Evolutionary conservation across 2,113 vertebrate species (phyloP), one percentile per base, ranked within the genome.

Genomic region (Miniopterus natalensis): DNA sequence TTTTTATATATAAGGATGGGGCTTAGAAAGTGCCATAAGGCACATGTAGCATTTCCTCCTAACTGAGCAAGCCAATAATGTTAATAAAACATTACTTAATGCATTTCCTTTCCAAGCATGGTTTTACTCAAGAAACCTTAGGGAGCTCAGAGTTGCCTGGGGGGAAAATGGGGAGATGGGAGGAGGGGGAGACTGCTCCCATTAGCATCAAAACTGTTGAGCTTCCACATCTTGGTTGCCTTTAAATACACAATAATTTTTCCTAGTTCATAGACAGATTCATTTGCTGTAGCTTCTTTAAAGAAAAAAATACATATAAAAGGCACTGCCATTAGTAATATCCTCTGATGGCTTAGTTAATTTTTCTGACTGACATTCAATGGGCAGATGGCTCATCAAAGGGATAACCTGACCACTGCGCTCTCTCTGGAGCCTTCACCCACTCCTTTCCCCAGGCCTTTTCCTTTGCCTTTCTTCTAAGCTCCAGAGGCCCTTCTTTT

Each of bases 271-370:
- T n/a, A 55, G 20, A 51, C 29, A 15, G 45, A 27, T 29, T 89
- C 57, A 80, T 27, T 63, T 49, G 36, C n/a, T 61, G 18, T 40
- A 49, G 45, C 90, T 61, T 80, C 66, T 93, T 86, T 86, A 89
- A 70, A 81, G 36, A 31, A 63, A 80, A 84, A 73, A 63, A 88
- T 20, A 57, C 29, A 59, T n/a, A 71, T 21, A 57, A 66, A 80
- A 51, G 14, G 29, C 29, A 61, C 31, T 57, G 12, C 31, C 83
- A 31, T 79, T 20, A 65, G 29, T 61, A 80, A 81, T 36, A 42
- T 65, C 9, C n/a, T n/a, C 71, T 66, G 51, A 89, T 15, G 45
- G 45, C 23, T 84, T 79, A 5, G 31, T 55, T 84, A 36, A 88
- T 40, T 65, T 88, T 31, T n/a, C 36, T 36, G 23, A 36, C 71